These are phyloP conservation scores for Ochropacha duplaris DNA, from an alignment of 2,888 invertebrate genomes.

Conservation along the genomic window DNA sequence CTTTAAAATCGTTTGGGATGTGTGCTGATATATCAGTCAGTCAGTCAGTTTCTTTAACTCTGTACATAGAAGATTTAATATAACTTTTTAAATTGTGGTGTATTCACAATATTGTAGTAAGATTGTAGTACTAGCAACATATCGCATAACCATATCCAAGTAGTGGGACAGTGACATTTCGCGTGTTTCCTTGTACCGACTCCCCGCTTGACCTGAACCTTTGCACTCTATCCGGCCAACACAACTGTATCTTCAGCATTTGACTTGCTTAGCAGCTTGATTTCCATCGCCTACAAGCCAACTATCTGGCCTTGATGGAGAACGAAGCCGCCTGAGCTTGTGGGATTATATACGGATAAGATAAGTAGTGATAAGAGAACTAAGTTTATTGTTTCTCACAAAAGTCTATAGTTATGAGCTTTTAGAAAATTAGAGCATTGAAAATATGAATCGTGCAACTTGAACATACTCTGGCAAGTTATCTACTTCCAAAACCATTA, in stretches of 20 bases:
- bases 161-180: conserved; percentile 43
- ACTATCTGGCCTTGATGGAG: neutral
- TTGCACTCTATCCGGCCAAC: conserved; percentile 20
- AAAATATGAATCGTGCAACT: neutral
- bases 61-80: too few relatives aligned
- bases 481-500: conserved; percentile 15
- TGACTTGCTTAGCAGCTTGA: conserved; percentile 21
- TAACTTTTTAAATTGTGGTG: neutral
- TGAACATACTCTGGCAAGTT: neutral
- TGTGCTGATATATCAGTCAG: too few relatives aligned
- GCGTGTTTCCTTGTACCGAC: conserved; percentile 22
- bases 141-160: neutral
- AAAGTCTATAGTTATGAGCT: too few relatives aligned
- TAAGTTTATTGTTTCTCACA: too few relatives aligned
- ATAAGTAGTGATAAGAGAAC: neutral
- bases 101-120: neutral
- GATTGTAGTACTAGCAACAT: neutral
- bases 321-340: neutral
- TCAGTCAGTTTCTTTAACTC: too few relatives aligned
- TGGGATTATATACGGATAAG: neutral
- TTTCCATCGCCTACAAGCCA: conserved; percentile 18
- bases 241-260: conserved; percentile 20
- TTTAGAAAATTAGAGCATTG: neutral
- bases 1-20: too few relatives aligned
- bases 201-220: conserved; percentile 54